Percentiles rank a stretch among this genome's conserved stretches.
These are phyloP conservation scores for Subacronicta megacephala DNA, from an alignment of 2,888 invertebrate species.

Conservation along the genomic window DNA sequence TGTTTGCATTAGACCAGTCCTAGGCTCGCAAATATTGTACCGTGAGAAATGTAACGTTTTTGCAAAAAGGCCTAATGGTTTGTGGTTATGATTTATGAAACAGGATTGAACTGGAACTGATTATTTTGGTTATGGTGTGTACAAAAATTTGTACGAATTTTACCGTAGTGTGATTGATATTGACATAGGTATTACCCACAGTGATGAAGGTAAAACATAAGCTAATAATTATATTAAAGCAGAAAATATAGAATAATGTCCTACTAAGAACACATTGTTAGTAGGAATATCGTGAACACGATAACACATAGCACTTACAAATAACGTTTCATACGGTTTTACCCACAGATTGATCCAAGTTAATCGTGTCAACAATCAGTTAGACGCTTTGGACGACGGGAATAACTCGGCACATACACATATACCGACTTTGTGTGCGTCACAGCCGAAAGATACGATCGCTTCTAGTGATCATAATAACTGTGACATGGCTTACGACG, in stretches of 20 bases:
- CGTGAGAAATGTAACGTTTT: constrained; percentile 83
- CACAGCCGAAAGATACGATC: constrained; percentile 86
- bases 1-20: constrained; percentile 80
- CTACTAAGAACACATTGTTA: constrained; percentile 5
- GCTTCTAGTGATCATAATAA: constrained; percentile 87
- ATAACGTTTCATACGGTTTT: constrained; percentile 51
- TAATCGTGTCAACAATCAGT: constrained; percentile 80
- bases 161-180: background rate
- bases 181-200: background rate
- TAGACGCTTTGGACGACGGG: constrained; percentile 68
- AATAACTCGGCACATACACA: constrained; percentile 71
- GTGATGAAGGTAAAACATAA: too few species aligned
- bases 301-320: constrained; percentile 47
- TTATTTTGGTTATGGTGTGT: constrained; percentile 23
- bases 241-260: background rate
- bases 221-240: background rate
- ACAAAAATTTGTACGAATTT: background rate
- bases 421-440: constrained; percentile 76
- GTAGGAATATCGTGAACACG: constrained; percentile 20
- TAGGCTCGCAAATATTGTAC: constrained; percentile 74
- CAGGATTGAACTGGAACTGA: constrained; percentile 37
- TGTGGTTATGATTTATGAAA: constrained; percentile 49
- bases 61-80: constrained; percentile 38
- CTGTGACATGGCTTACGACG: constrained; percentile 88
- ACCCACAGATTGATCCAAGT: constrained; percentile 57